Base-by-base conservation (phyloP, 1,140 invertebrate genomes). In the Drosophila mauritiana region DNA sequence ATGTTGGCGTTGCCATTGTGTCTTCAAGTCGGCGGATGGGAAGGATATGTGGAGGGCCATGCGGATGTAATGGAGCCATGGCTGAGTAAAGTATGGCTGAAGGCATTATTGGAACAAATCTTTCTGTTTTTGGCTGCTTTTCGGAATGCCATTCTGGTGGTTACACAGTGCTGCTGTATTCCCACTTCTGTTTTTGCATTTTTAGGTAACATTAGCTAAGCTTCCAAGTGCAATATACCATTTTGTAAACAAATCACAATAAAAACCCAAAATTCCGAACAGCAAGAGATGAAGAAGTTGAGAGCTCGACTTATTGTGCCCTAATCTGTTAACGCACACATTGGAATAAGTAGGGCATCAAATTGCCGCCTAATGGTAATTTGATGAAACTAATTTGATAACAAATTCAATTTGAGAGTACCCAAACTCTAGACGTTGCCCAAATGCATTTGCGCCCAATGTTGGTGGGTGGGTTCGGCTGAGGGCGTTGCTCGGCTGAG, bases 361-460 rank as follows among this genome's bases (percentile, higher is more conserved):
- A 61, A 65, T 73, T 61, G 54, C 34, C 25, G 42, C 39, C 68
- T 73, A 89, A 83, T 83, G 59, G 72, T 73, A 63, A 83, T 83
- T 80, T 80, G 84, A 88, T 88, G 84, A 62, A 78, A 84, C 77
- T 89, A 78, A 88, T 84, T 89, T 80, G 84, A 88, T 84, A 89
- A 84, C 80, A 74, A 88, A 88, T 88, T 88, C 84, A 88, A 89
- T 88, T 83, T 80, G 58, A 83, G 77, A 88, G 59, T 76, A 65
- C 62, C 83, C 79, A 77, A 83, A 79, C 70, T 77, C 65, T 64
- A 69, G 69, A 77, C 72, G 49, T 67, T 45, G 27, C 53, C 52
- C 78, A 83, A 78, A 69, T 79, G 75, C 63, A 68, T 67, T 78
- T 81, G 48, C 31, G 61, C 51, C 42, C 45, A 48, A 48, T 57